Evolutionary conservation across 1,140 invertebrate species (phyloP), one percentile per base, ranked within the genome.

Genomic region (Diorhabda sublineata): DNA sequence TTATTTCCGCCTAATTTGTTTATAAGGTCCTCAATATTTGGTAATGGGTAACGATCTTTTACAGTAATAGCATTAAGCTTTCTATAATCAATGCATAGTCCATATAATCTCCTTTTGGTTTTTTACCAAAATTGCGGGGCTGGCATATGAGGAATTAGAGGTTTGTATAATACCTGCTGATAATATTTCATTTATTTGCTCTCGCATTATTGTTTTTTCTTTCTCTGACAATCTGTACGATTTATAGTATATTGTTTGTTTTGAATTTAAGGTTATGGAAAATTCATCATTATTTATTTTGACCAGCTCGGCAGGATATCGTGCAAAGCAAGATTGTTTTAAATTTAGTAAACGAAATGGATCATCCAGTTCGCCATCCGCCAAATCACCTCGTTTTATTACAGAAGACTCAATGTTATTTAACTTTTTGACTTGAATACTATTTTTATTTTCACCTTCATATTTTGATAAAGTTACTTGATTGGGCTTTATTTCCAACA

Each of bases 71-170:
- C 43, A 63, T 81, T 82, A 45, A 82, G 61, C 9, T 69, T 73
- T 4, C 80, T 61, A 65, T 71, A 81, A 63, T 82, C 80, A 1
- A 81, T 73, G 61, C 80, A 79, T 7, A 81, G 43, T 42, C 80
- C 11, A 11, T 57, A 9, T 75, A 60, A 3, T 70, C 64, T 5
- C 79, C 80, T 60, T 78, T 72, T 26, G 75, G 74, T 65, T 82
- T 81, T 72, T 74, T 4, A 64, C 45, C 9, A 67, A 52, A 45
- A 45, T 8, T 45, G 45, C 4, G 41, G 2, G 58, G 44, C 60
- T 68, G 4, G 61, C 44, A 58, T 68, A 64, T 64, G n/a, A 8
- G 0, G 59, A 68, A 43, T 64, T 68, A 52, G 60, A 63, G 47
- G 63, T 56, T 8, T 44, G 11, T 9, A 68, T 47, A 64, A 68